Base-by-base conservation (phyloP, 2,888 invertebrate genomes). In the Drosophila picticornis region DNA sequence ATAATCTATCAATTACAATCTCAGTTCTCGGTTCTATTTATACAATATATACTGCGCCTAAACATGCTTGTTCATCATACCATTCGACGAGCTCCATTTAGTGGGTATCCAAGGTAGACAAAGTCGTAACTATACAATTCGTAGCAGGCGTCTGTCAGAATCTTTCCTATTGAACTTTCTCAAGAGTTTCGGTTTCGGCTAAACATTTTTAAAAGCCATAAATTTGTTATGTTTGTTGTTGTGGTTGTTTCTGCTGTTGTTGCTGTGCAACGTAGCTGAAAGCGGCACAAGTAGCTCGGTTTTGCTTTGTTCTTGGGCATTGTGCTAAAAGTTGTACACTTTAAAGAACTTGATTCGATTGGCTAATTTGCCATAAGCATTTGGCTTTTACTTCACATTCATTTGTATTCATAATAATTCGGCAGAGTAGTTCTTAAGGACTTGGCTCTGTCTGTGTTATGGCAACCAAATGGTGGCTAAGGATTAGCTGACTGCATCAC, bases 201-300 rank as follows among this genome's bases (percentile, higher is more conserved):
- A 74, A 84, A 79, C 72, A 83, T 81, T 79, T 81, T 83, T 69
- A 67, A 83, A 81, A 83, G 84, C 69, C 81, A 84, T 84, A 83
- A 83, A 86, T 86, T 84, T 81, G 77, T 83, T 70, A 51, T 50
- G 36, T 40, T 51, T 64, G 46, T 48, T 46, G 43, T 62, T 56
- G 29, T 40, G 32, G 40, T 57, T 72, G 4, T 3, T 38, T 16
- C 31, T 59, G 32, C 60, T 59, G 16, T 63, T 46, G 60, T 51
- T 55, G 75, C 51, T 75, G 86, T 80, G 81, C 83, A 83, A 63
- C 75, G 77, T 70, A 84, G 83, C 40, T 53, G 83, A 82, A 84
- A 75, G 68, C 67, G 70, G 85, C 85, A 82, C 72, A 87, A 84
- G 72, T 84, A 73, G 83, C 77, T 87, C 88, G 43, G 9, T 43